Conservation (phyloP, 2,113 vertebrate genomes). For the Paratilapia polleni region DNA sequence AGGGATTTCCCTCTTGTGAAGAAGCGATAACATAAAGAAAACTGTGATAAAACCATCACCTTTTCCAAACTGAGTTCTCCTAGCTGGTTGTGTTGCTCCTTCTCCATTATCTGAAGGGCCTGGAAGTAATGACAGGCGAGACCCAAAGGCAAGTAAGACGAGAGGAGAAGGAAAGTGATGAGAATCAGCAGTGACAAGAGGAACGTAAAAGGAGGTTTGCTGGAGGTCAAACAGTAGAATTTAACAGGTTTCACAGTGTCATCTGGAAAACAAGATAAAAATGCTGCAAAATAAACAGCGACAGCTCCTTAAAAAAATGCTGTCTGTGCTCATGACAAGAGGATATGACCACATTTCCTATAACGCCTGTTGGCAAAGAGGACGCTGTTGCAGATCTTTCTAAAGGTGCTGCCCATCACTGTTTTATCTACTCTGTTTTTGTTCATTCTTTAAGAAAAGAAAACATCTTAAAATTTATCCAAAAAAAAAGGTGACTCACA, state of each 20-base stretch:
- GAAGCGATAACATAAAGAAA: background rate
- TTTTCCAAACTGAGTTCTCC: constrained; percentile 89
- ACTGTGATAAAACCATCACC: constrained; percentile 71
- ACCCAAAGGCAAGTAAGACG: background rate
- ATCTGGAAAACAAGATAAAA: background rate
- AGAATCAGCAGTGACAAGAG: background rate
- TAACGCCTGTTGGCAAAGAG: background rate
- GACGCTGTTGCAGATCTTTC: background rate
- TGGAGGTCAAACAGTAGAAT: background rate
- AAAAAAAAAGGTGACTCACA: too few relatives aligned
- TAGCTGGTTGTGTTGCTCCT: constrained; percentile 52
- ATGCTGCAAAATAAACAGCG: background rate
- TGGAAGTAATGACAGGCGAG: constrained; percentile 26
- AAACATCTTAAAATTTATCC: too few relatives aligned
- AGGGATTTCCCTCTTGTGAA: background rate
- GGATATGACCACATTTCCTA: background rate
- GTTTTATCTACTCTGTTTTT: background rate
- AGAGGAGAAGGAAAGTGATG: background rate
- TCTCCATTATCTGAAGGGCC: constrained; percentile 62
- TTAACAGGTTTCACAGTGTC: background rate
- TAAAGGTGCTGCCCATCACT: background rate
- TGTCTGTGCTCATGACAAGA: background rate
- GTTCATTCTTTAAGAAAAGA: background rate
- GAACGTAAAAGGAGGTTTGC: background rate
- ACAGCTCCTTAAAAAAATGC: background rate